Evolutionary conservation across 1,140 invertebrate species (phyloP).

Genomic region (Heliconius hermathena): DNA sequence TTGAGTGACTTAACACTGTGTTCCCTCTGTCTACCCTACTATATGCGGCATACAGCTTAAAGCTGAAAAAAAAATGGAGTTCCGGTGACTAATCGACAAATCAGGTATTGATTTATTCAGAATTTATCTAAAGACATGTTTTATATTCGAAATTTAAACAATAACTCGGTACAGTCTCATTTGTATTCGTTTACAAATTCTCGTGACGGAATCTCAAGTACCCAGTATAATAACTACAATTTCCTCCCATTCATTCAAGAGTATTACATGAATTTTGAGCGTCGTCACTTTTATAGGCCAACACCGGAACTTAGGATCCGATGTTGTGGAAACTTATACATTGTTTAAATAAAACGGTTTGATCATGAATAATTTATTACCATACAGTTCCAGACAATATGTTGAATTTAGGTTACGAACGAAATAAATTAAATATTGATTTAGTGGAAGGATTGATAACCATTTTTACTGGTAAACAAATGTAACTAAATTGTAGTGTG

Average conservation of each 20-base stretch:
- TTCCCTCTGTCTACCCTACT: no score
- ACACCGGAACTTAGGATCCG: constrained; percentile 31
- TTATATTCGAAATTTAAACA: constrained; percentile 32
- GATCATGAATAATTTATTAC: constrained; percentile 4
- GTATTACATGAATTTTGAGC: constrained; percentile 52
- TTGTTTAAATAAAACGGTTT: constrained; percentile 4
- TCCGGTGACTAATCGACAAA: constrained; percentile 35
- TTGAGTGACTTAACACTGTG: no score
- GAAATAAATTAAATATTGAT: constrained; percentile 1
- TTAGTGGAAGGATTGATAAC: background rate
- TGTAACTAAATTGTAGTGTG: background rate
- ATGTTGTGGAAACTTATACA: constrained; percentile 12
- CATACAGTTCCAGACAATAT: background rate
- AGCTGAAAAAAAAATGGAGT: background rate
- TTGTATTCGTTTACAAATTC: constrained; percentile 50
- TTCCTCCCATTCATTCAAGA: constrained; percentile 51
- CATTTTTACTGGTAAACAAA: background rate
- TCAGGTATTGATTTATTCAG: constrained; percentile 33
- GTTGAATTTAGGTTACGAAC: constrained; percentile 6
- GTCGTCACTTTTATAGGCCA: constrained; percentile 29
- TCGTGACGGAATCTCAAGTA: constrained; percentile 47
- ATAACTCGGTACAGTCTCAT: constrained; percentile 38
- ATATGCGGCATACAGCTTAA: no score
- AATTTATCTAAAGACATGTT: constrained; percentile 33
- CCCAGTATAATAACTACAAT: constrained; percentile 54